Evolutionary conservation across 2,888 invertebrate species (phyloP).

Genomic region (Epistrophe grossulariae): DNA sequence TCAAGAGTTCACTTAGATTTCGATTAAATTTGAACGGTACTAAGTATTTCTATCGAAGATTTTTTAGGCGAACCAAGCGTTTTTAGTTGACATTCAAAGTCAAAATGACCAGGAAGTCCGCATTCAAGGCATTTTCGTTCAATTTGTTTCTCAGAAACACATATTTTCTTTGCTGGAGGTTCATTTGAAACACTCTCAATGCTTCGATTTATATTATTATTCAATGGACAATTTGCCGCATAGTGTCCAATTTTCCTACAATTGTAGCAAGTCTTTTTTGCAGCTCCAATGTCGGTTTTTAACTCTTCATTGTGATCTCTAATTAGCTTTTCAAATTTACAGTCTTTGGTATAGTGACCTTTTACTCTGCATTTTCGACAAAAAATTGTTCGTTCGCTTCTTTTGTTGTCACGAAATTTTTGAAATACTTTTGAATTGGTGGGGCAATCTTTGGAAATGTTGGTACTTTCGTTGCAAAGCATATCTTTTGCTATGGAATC

Average conservation of each 20-base stretch:
- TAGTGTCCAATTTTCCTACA: neutral
- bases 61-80: neutral
- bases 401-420: neutral
- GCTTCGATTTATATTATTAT: neutral
- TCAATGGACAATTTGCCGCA: neutral
- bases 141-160: neutral
- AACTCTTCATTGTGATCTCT: neutral
- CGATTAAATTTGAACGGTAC: neutral
- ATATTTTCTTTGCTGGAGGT: neutral
- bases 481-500: neutral
- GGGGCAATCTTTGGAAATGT: neutral
- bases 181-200: neutral
- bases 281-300: neutral
- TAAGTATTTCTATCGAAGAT: neutral
- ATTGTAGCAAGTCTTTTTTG: neutral
- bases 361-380: neutral
- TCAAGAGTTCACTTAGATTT: constrained; percentile 31
- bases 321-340: neutral
- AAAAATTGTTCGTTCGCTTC: neutral
- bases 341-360: neutral
- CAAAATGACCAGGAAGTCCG: neutral
- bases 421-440: neutral
- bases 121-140: no score
- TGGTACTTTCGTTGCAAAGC: neutral
- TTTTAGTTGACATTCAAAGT: neutral